A percentile compares a stretch with the other conserved stretches of the same genome.
These are phyloP conservation scores for Caracal caracal DNA, from an alignment of 2,113 vertebrate genomes.

Conservation along the genomic window DNA sequence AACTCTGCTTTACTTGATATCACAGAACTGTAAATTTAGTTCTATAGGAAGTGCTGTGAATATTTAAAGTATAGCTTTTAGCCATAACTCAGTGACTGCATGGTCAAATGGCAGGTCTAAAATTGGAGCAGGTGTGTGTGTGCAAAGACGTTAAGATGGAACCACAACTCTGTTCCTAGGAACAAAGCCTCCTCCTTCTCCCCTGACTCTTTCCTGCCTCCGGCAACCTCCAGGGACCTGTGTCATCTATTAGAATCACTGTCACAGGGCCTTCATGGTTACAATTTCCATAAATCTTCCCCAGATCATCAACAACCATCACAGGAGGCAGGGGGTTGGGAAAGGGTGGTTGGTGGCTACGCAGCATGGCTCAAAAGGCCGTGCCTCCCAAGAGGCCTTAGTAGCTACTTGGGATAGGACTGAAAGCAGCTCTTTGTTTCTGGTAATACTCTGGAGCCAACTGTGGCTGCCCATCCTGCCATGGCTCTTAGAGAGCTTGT, in stretches of 20 bases:
- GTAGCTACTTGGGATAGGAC: neutral
- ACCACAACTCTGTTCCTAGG: neutral
- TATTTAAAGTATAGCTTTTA: neutral
- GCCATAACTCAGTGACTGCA: neutral
- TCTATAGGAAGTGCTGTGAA: neutral
- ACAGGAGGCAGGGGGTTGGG: neutral
- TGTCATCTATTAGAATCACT: neutral
- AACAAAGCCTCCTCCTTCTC: neutral
- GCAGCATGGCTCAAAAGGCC: neutral
- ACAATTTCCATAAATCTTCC: constrained; percentile 10
- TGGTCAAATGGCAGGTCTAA: neutral
- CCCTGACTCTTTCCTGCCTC: neutral
- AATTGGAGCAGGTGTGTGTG: neutral
- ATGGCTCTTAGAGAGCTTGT: neutral
- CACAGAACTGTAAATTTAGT: neutral
- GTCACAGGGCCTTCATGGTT: neutral
- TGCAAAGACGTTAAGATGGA: neutral
- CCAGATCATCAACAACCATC: neutral
- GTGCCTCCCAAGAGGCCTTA: constrained; percentile 16
- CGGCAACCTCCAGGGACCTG: neutral
- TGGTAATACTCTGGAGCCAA: neutral
- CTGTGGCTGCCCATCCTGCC: neutral
- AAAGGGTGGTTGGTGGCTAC: neutral
- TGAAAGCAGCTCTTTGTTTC: constrained; percentile 56
- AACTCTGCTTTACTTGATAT: neutral